Base-by-base conservation (phyloP, 2,888 invertebrate species). In the Coenonympha arcania region DNA sequence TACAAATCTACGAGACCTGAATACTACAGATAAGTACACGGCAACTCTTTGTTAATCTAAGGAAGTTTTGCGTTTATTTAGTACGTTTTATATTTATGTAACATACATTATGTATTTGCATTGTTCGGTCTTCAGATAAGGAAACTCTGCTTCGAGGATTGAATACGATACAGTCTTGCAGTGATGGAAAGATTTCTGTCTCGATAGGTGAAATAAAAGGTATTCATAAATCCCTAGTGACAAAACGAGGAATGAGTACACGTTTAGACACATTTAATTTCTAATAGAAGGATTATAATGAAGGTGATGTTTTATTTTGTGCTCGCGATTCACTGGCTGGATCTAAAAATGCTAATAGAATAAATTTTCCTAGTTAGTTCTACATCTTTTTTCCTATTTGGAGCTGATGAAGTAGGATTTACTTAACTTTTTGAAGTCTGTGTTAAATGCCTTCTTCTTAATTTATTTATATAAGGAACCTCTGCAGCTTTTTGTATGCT, bases 1-100 rank as follows among this genome's bases (percentile, higher is more conserved):
- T 6, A 30, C n/a, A 33, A 33, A 58, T 58, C 72, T 72, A 75
- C 78, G 74, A 75, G 79, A 68, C 20, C 44, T 34, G 79, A 71
- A 79, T 79, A 63, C 55, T 60, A 33, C 31, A 8, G 8, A 33
- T 6, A 77, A 70, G 78, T 79, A 63, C 55, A 59, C 41, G 42
- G 36, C 37, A 34, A 22, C 31, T 59, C 54, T 59, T 59, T 59
- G 53, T 57, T 56, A 43, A 46, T 50, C 40, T 42, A 30, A 56
- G 53, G 52, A 52, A 52, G 48, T 52, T 28, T 52, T 36, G n/a
- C 33, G 40, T 50, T 50, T 46, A 46, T 46, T 34, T 15, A 37
- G 22, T 9, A 18, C n/a, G 16, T 46, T 46, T 48, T 34, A 44
- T 53, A 47, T 54, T 53, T 48, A 55, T 52, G 53, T 43, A 56